Evolutionary conservation across 2,888 invertebrate genomes (phyloP).

Genomic region (Cyrtodaria siliqua): DNA sequence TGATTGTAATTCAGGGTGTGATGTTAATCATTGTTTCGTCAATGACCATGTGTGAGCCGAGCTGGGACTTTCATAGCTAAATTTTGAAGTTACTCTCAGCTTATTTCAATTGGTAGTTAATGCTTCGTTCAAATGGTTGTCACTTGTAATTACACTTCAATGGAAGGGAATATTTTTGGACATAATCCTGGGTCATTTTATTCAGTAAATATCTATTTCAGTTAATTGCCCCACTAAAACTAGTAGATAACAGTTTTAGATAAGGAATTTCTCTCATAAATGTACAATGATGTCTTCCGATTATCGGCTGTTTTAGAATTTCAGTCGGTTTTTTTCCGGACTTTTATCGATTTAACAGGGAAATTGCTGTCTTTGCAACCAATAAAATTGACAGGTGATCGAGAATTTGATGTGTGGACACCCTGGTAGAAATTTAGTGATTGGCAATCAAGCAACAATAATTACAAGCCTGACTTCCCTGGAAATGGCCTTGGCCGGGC

Average conservation of each 20-base stretch:
- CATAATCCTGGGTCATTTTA: background rate
- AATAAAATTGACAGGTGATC: constrained; percentile 42
- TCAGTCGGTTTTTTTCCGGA: constrained; percentile 4
- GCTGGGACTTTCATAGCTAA: constrained; percentile 15
- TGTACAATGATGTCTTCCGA: background rate
- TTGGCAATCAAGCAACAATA: constrained; percentile 24
- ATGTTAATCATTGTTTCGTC: constrained; percentile 22
- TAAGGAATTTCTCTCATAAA: constrained; percentile 18
- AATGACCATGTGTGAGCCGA: constrained; percentile 12
- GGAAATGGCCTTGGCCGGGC: constrained; percentile 18
- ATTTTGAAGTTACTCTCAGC: constrained; percentile 19
- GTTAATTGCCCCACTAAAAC: no score
- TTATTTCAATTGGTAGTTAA: background rate
- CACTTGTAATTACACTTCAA: constrained; percentile 7
- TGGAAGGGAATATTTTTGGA: constrained; percentile 1
- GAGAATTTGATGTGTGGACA: constrained; percentile 27
- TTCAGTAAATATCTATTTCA: no score
- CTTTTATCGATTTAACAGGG: constrained; percentile 25
- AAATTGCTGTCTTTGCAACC: constrained; percentile 15
- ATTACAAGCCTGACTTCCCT: constrained; percentile 30
- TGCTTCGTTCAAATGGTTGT: background rate
- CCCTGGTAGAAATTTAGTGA: constrained; percentile 20
- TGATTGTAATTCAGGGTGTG: constrained; percentile 31
- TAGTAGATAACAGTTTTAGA: constrained; percentile 33
- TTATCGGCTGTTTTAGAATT: background rate